These are phyloP conservation scores for Sympetrum striolatum DNA, from an alignment of 2,888 invertebrate genomes.

Conservation along the genomic window DNA sequence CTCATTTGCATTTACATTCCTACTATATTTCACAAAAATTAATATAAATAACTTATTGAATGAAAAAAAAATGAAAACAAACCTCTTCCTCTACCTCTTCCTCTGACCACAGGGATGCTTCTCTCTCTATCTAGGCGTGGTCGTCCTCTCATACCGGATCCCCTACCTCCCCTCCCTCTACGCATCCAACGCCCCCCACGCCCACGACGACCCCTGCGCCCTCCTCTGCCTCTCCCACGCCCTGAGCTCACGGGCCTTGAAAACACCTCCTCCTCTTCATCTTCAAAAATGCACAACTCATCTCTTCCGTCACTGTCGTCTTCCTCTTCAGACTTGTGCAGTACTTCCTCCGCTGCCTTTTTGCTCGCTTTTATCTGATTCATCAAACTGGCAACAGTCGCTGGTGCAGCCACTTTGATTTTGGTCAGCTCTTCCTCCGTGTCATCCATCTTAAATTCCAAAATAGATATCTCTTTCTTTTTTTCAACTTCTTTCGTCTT, in stretches of 20 bases:
- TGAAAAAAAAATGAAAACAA: neutral
- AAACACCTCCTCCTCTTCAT: constrained; percentile 49
- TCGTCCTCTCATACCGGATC: constrained; percentile 51
- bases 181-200: constrained; percentile 62
- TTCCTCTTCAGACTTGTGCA: constrained; percentile 35
- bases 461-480: constrained; percentile 50
- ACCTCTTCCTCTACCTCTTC: constrained; percentile 50
- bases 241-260: constrained; percentile 55
- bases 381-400: constrained; percentile 51
- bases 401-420: neutral
- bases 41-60: neutral
- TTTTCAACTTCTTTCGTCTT: constrained; percentile 51
- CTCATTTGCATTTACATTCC: too few relatives aligned
- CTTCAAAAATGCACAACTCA: constrained; percentile 33
- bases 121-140: constrained; percentile 46
- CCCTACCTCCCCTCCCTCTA: constrained; percentile 55
- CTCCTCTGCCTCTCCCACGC: constrained; percentile 62
- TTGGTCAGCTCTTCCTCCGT: constrained; percentile 15
- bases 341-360: constrained; percentile 39
- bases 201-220: constrained; percentile 63
- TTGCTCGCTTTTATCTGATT: constrained; percentile 48
- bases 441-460: constrained; percentile 43
- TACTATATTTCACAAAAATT: neutral
- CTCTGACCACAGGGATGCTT: constrained; percentile 20
- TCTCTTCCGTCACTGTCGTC: constrained; percentile 47